Base-by-base conservation (phyloP, 2,797 vertebrate species). In the Chiroxiphia lanceolata region DNA sequence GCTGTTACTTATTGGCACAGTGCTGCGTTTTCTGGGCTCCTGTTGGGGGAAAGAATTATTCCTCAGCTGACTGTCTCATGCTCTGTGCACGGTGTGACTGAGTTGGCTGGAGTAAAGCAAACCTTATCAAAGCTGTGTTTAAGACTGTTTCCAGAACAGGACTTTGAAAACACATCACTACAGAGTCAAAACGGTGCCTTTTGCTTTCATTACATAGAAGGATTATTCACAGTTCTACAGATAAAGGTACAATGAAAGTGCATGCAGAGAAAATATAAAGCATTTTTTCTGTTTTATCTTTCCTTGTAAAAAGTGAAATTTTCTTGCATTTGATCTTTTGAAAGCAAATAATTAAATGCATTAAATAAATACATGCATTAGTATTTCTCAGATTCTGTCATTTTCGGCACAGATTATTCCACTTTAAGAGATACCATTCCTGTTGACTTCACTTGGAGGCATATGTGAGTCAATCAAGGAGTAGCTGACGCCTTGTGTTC, bases 1-100 rank as follows among this genome's bases (percentile, higher is more conserved):
- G 45, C 68, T 59, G 26, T 57, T 92, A 29, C 65, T 78, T 89
- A 34, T 12, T 95, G 94, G 82, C 91, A 92, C 4, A 0, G 22
- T 31, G 33, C 34, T 92, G 71, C 3, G 1, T 44, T 53, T 60
- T 92, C 67, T 80, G 61, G 38, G 13, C 31, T 89, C 87, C 91
- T 38, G n/a, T 27, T 44, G 87, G 83, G 50, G 44, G 38, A 61
- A 69, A 40, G 76, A 78, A 56, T 78, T 67, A 44, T 89, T 88
- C 61, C 40, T 91, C 85, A 94, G 72, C 57, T 91, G 92, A 93
- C 72, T 57, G 45, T 34, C 64, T 92, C 54, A 48, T 81, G 72
- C 27, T 69, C 50, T 76, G 42, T 59, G 50, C 84, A 34, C 94
- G 93, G 79, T 83, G 59, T 76, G 87, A 83, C 53, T 79, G 53